A percentile compares a stretch with the other conserved stretches of the same genome.
Conservation (phyloP, 2,113 vertebrate species). For the Lagopus leucura region DNA sequence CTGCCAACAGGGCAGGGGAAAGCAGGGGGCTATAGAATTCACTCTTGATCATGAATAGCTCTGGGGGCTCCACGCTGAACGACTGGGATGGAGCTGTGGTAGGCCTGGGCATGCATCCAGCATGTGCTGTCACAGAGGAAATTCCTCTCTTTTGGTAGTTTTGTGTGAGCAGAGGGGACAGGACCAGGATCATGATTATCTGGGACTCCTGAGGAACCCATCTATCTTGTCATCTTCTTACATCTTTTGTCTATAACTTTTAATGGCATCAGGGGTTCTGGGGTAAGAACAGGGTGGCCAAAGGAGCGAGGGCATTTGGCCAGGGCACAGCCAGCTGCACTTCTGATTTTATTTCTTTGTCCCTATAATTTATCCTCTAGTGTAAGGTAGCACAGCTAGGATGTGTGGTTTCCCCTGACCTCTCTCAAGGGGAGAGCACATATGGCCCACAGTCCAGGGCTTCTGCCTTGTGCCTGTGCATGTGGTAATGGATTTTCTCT, state of each 20-base stretch:
- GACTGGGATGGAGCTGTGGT: slow-evolving; percentile 48
- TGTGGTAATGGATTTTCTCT: neutral
- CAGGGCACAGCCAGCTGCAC: neutral
- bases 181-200: neutral
- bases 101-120: slow-evolving; percentile 62
- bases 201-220: neutral
- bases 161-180: neutral
- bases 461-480: neutral
- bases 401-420: no score
- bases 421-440: neutral
- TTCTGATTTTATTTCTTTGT: neutral
- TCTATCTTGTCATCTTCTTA: neutral
- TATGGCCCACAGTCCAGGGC: neutral
- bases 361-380: neutral
- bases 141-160: slow-evolving; percentile 25
- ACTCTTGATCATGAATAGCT: slow-evolving; percentile 40
- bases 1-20: neutral
- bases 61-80: neutral
- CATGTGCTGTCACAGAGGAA: neutral
- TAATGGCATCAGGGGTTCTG: accelerated
- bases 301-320: neutral
- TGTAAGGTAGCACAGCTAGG: neutral
- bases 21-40: slow-evolving; percentile 55
- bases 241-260: neutral
- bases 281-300: neutral